A percentile compares a stretch with the other conserved stretches of the same genome.
Evolutionary conservation across 1,140 invertebrate species (phyloP).

Genomic region (Coenobita brevimanus): DNA sequence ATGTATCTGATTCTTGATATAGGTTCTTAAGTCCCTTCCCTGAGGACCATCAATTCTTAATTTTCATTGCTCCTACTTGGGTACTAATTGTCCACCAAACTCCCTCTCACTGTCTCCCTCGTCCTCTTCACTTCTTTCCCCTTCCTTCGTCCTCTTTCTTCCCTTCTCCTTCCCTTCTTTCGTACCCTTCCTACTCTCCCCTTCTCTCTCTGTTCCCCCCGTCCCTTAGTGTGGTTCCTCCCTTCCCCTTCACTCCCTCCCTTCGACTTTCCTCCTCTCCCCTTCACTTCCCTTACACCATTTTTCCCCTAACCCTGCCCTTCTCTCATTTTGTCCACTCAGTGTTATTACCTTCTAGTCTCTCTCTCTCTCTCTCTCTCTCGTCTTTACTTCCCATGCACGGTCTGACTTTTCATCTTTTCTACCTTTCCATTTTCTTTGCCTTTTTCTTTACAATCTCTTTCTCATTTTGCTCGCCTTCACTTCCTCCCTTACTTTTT

Average conservation of each 20-base stretch:
- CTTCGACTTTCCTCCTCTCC: background rate
- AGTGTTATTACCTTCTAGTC: background rate
- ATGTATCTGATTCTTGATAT: too few species aligned
- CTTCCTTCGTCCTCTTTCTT: background rate
- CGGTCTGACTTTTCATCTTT: background rate
- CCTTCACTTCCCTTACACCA: background rate
- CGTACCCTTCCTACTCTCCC: background rate
- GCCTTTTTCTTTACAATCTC: background rate
- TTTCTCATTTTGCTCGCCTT: background rate
- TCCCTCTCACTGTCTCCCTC: too few species aligned
- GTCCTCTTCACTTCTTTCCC: background rate
- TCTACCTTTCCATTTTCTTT: background rate
- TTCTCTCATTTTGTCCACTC: background rate
- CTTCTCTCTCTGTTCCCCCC: background rate
- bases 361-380: slow-evolving; percentile 12
- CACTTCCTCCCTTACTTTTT: background rate
- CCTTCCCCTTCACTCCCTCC: background rate
- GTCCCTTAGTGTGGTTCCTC: background rate
- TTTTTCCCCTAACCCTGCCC: background rate
- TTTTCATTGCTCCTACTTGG: too few species aligned
- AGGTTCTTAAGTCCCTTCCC: too few species aligned
- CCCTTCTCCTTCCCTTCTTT: background rate
- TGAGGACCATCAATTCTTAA: too few species aligned
- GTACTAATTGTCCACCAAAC: too few species aligned
- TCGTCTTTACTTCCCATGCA: background rate